Conservation (phyloP, 2,113 vertebrate genomes). For the Capra hircus region DNA sequence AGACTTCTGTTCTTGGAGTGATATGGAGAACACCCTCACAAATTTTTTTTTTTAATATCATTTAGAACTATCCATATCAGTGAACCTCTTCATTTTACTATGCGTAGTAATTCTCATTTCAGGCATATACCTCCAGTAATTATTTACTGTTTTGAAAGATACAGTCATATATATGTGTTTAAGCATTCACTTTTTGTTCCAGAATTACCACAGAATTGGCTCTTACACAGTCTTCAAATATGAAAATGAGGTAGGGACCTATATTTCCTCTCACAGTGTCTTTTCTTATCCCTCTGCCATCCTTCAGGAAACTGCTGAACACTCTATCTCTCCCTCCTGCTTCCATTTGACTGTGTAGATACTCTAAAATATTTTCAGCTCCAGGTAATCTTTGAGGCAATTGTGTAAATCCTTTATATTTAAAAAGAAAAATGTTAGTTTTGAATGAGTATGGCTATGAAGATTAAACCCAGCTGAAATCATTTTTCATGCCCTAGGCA, state of each 20-base stretch:
- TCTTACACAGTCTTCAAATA: background rate
- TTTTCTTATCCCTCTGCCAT: slow-evolving; percentile 34
- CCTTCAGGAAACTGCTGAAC: slow-evolving; percentile 41
- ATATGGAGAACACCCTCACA: background rate
- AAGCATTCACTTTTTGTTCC: background rate
- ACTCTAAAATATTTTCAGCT: slow-evolving; percentile 39
- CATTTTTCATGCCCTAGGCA: background rate
- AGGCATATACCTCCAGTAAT: background rate
- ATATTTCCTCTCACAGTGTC: background rate
- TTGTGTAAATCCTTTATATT: background rate
- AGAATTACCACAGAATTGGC: background rate
- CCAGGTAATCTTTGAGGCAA: slow-evolving; percentile 50
- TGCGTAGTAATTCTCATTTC: background rate
- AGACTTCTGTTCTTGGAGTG: background rate
- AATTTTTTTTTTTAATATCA: background rate
- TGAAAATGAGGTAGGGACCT: background rate
- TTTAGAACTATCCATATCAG: background rate
- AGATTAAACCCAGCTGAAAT: slow-evolving; percentile 4
- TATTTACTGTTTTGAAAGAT: background rate
- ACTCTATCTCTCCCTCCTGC: background rate
- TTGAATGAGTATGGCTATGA: slow-evolving; percentile 47
- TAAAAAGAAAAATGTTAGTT: slow-evolving; percentile 13
- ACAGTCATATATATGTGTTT: background rate
- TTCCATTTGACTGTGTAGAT: background rate
- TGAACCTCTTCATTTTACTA: background rate